phyloP scores from a whole-genome alignment of 30 jellyfish, hydroid and myxozoan genomes.

The Rhopilema esculentum region DNA sequence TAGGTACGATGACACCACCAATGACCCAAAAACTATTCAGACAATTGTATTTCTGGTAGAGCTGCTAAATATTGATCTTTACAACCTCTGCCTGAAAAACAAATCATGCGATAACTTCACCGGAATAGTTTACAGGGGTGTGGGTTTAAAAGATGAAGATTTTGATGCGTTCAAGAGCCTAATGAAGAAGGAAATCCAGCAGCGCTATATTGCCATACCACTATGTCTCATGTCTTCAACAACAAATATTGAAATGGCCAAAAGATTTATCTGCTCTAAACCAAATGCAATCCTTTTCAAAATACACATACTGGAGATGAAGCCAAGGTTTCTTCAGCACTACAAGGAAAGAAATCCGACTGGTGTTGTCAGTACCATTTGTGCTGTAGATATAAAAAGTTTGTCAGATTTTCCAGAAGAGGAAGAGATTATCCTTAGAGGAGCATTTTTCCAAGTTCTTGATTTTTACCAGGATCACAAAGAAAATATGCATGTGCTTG shows the following conservation, averaged over 20 bases:
- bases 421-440: slow-evolving; percentile 78
- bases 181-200: slow-evolving; percentile 52
- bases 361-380: slow-evolving; percentile 87
- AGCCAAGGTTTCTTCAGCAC: slow-evolving; percentile 45
- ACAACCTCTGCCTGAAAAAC: slow-evolving; percentile 62
- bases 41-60: slow-evolving; percentile 83
- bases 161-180: slow-evolving; percentile 62
- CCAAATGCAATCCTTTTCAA: slow-evolving; percentile 70
- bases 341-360: slow-evolving; percentile 67
- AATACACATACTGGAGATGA: slow-evolving; percentile 72
- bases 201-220: slow-evolving; percentile 87
- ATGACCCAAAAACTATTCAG: slow-evolving; percentile 46
- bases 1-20: slow-evolving; percentile 70
- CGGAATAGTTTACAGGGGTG: slow-evolving; percentile 88
- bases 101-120: slow-evolving; percentile 66
- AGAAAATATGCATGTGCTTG: slow-evolving; percentile 66
- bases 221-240: slow-evolving; percentile 85
- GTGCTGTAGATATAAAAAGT: slow-evolving; percentile 83
- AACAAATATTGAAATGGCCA: slow-evolving; percentile 46
- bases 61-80: slow-evolving; percentile 76
- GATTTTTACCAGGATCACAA: slow-evolving; percentile 59
- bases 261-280: slow-evolving; percentile 37
- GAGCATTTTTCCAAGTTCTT: slow-evolving; percentile 87
- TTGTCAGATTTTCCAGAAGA: slow-evolving; percentile 79
- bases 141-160: slow-evolving; percentile 56